Conservation (phyloP, 2,797 vertebrate species). For the Botia kubotai region DNA sequence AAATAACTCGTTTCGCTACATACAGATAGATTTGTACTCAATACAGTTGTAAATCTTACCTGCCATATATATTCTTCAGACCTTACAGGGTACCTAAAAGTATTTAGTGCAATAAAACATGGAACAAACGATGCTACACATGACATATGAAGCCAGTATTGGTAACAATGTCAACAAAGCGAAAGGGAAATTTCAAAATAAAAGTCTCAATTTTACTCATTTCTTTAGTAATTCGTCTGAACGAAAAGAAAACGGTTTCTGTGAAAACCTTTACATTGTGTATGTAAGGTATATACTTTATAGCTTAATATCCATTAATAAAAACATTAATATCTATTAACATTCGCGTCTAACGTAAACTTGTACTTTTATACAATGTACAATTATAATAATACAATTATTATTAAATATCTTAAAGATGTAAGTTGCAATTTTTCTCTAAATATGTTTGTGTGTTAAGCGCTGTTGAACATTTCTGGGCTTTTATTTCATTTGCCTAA, state of each 20-base stretch:
- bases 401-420: too few relatives aligned
- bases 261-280: background rate
- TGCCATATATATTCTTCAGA: conserved; percentile 26
- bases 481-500: too few relatives aligned
- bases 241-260: background rate
- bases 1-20: conserved; percentile 5
- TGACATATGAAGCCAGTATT: conserved; percentile 40
- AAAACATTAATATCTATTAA: too few relatives aligned
- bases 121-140: conserved; percentile 20
- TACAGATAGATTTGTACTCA: background rate
- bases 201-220: background rate
- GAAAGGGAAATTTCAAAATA: conserved; percentile 23
- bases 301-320: too few relatives aligned
- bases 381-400: too few relatives aligned
- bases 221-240: background rate
- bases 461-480: background rate
- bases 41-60: conserved; percentile 28
- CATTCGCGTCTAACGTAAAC: too few relatives aligned
- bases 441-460: background rate
- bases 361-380: background rate
- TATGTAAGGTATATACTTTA: background rate
- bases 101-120: background rate
- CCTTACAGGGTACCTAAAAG: conserved; percentile 1
- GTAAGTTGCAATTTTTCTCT: too few relatives aligned
- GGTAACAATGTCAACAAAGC: conserved; percentile 42